phyloP scores from a whole-genome alignment of 2,797 vertebrate genomes.

The Propithecus perrieri region DNA sequence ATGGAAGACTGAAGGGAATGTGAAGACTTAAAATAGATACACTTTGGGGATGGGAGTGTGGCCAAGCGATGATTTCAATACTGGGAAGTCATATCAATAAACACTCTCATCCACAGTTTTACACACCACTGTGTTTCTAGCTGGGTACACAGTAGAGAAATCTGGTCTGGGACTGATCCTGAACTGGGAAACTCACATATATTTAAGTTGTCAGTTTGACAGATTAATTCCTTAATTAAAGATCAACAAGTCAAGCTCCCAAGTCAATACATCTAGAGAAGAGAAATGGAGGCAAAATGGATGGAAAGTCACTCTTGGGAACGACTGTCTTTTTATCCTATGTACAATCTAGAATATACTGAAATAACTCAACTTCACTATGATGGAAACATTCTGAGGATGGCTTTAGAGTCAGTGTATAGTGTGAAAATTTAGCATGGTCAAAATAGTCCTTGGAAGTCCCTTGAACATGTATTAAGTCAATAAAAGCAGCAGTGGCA shows the following conservation, averaged over 20 bases:
- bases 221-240: background rate
- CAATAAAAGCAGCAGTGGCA: background rate
- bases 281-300: background rate
- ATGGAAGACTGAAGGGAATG: background rate
- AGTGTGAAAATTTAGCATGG: background rate
- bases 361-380: background rate
- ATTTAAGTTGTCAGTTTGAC: background rate
- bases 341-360: background rate
- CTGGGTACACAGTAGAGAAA: background rate
- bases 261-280: background rate
- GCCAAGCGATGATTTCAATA: background rate
- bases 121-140: background rate
- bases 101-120: background rate
- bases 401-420: background rate
- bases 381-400: background rate
- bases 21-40: background rate
- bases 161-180: background rate
- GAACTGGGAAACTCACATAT: background rate
- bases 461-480: background rate
- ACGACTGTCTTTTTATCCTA: background rate
- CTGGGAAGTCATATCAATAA: background rate
- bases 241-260: background rate
- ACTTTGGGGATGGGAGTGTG: background rate
- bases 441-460: background rate
- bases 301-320: background rate